Conservation (phyloP, 2,888 invertebrate genomes). For the Phyto melanocephala region DNA sequence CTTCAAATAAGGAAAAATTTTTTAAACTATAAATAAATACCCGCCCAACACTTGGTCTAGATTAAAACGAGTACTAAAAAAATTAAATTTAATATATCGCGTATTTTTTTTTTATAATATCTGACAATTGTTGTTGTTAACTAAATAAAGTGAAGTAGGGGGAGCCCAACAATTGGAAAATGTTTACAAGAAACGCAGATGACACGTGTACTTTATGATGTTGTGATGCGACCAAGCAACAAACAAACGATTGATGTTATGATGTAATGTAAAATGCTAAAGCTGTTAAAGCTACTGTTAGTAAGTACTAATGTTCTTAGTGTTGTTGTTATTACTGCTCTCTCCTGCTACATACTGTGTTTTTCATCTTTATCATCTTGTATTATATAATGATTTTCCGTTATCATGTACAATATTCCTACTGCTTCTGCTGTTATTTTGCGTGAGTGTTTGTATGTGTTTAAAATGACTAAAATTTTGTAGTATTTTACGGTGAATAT, state of each 20-base stretch:
- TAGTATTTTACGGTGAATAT: slow-evolving; percentile 24
- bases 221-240: slow-evolving; percentile 20
- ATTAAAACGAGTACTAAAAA: too few relatives aligned
- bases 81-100: too few relatives aligned
- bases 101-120: too few relatives aligned
- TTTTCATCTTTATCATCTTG: slow-evolving; percentile 34
- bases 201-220: slow-evolving; percentile 51
- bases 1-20: too few relatives aligned
- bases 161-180: background rate
- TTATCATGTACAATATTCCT: slow-evolving; percentile 26
- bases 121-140: background rate
- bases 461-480: slow-evolving; percentile 24
- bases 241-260: background rate
- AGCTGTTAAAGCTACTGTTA: slow-evolving; percentile 19
- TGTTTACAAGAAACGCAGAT: slow-evolving; percentile 32
- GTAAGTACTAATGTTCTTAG: background rate
- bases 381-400: slow-evolving; percentile 37
- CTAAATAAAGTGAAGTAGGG: background rate
- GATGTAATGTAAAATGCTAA: slow-evolving; percentile 16
- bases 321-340: slow-evolving; percentile 13
- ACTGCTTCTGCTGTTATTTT: background rate
- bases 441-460: background rate
- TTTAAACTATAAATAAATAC: too few relatives aligned
- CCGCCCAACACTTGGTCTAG: too few relatives aligned
- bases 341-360: too few relatives aligned